phyloP scores from a whole-genome alignment of 1,140 invertebrate genomes.

The Trichonephila clavipes region DNA sequence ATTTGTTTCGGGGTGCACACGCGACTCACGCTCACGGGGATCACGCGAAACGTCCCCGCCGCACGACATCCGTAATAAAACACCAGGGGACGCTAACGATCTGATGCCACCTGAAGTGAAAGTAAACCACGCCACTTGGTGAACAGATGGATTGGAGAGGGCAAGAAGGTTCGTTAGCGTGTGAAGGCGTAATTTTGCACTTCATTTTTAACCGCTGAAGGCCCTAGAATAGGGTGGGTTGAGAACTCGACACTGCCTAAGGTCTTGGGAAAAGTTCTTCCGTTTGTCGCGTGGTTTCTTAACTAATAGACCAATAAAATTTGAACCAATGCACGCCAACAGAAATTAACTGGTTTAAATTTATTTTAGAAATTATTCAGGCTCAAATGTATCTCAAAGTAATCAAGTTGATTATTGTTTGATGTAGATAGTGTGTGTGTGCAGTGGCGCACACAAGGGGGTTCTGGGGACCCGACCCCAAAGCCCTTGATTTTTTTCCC shows the following conservation, averaged over 20 bases:
- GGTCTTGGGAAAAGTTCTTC: background rate
- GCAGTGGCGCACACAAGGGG: too few relatives aligned
- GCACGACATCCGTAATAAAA: constrained; percentile 65
- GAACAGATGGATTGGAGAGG: background rate
- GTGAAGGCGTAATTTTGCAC: constrained; percentile 51
- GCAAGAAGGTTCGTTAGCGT: constrained; percentile 5
- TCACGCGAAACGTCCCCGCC: constrained; percentile 58
- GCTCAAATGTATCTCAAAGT: too few relatives aligned
- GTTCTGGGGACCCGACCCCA: too few relatives aligned
- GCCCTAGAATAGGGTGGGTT: background rate
- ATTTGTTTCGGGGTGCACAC: constrained; percentile 51
- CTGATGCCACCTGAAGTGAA: constrained; percentile 59
- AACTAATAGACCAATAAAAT: too few relatives aligned
- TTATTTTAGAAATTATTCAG: too few relatives aligned
- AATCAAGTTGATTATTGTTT: too few relatives aligned
- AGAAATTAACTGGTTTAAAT: too few relatives aligned
- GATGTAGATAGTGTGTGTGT: too few relatives aligned
- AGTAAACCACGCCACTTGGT: constrained; percentile 45
- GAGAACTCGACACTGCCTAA: background rate
- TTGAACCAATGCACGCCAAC: too few relatives aligned
- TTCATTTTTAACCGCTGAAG: constrained; percentile 22
- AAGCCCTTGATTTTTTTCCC: too few relatives aligned
- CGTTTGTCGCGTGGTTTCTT: too few relatives aligned
- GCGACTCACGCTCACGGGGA: constrained; percentile 37
- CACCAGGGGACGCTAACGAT: constrained; percentile 59